Evolutionary conservation across 2,888 invertebrate species (phyloP).

Genomic region (Nebria salina): DNA sequence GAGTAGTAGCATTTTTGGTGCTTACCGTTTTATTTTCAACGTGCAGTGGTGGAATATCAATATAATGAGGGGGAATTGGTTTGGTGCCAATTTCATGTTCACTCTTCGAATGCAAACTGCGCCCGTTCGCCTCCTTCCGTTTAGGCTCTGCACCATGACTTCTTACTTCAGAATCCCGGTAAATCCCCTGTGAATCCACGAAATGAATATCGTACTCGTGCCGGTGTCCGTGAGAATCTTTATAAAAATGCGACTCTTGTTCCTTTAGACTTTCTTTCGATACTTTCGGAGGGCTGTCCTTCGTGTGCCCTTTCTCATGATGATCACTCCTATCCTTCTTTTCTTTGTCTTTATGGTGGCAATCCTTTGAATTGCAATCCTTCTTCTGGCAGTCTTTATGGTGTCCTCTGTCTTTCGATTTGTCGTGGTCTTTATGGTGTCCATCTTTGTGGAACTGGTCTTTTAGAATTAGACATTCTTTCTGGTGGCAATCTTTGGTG

Average conservation of each 20-base stretch:
- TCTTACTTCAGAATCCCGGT: conserved; percentile 54
- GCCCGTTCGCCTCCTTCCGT: conserved; percentile 36
- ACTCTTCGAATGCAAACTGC: conserved; percentile 47
- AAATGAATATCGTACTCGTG: conserved; percentile 60
- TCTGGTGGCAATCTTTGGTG: conserved; percentile 53
- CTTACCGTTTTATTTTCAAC: conserved; percentile 61
- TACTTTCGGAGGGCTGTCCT: conserved; percentile 56
- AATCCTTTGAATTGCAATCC: conserved; percentile 45
- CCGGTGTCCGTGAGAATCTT: conserved; percentile 60
- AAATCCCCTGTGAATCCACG: conserved; percentile 60
- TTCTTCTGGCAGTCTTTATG: conserved; percentile 55
- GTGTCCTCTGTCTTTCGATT: conserved; percentile 41
- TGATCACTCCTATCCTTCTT: conserved; percentile 34
- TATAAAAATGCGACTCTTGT: conserved; percentile 55
- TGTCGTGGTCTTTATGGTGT: not conserved
- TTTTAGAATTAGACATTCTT: conserved; percentile 50
- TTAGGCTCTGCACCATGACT: conserved; percentile 44
- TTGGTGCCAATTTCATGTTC: conserved; percentile 47
- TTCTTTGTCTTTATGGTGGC: conserved; percentile 31
- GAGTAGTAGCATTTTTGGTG: conserved; percentile 24
- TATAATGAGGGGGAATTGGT: conserved; percentile 60
- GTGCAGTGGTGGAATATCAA: conserved; percentile 58
- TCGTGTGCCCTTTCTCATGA: conserved; percentile 50
- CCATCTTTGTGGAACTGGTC: conserved; percentile 47
- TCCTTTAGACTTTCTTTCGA: conserved; percentile 55